These are phyloP conservation scores for Pandion haliaetus DNA, from an alignment of 2,113 vertebrate species.

Conservation along the genomic window DNA sequence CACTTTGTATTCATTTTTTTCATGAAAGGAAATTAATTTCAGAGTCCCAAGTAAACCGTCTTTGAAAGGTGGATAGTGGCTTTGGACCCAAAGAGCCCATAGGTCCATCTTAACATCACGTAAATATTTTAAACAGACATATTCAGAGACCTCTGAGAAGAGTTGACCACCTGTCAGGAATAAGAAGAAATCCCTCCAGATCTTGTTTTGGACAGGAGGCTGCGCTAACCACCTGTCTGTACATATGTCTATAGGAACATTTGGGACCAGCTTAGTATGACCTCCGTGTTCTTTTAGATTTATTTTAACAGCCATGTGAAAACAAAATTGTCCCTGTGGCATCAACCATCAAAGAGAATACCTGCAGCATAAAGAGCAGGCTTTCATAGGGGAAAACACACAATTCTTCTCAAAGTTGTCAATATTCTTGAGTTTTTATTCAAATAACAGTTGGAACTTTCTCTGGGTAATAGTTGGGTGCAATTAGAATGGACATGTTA, in stretches of 20 bases:
- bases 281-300: slow-evolving; percentile 44
- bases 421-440: background rate
- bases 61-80: background rate
- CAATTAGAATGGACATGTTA: background rate
- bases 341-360: slow-evolving; percentile 4
- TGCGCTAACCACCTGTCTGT: slow-evolving; percentile 18
- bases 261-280: slow-evolving; percentile 10
- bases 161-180: slow-evolving; percentile 27
- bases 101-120: background rate
- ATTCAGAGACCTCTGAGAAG: background rate
- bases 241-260: slow-evolving; percentile 30
- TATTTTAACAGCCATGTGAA: slow-evolving; percentile 51
- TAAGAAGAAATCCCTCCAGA: slow-evolving; percentile 35
- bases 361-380: background rate
- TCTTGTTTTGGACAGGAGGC: slow-evolving; percentile 38
- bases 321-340: slow-evolving; percentile 34
- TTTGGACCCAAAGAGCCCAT: background rate
- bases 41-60: background rate
- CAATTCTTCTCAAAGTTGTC: background rate
- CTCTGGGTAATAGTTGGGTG: background rate
- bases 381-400: background rate
- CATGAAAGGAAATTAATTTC: background rate
- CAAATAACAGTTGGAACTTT: background rate
- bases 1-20: background rate
- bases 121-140: background rate